Evolutionary conservation across 2,113 vertebrate genomes (phyloP).

Genomic region (Lasiurus borealis): DNA sequence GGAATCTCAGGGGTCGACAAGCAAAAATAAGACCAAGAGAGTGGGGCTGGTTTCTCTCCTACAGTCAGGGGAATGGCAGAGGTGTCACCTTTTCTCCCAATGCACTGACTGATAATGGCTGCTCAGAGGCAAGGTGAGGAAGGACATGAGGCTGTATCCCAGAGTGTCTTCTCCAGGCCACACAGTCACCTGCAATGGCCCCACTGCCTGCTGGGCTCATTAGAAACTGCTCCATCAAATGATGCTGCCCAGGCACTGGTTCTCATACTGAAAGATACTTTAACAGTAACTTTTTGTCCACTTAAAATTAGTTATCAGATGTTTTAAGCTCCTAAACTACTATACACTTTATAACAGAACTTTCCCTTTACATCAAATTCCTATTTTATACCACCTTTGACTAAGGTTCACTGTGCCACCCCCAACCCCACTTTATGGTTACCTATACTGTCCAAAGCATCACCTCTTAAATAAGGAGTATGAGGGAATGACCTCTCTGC

Average conservation of each 20-base stretch:
- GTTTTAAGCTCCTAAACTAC: background rate
- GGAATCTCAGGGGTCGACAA: background rate
- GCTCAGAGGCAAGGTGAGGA: background rate
- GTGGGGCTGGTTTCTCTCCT: background rate
- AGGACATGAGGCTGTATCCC: background rate
- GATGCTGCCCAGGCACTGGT: background rate
- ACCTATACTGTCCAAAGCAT: background rate
- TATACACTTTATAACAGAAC: background rate
- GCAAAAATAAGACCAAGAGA: background rate
- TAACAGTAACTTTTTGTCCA: background rate
- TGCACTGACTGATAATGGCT: background rate
- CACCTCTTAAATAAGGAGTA: background rate
- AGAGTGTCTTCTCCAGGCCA: no score
- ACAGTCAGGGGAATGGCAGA: background rate
- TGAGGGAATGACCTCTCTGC: background rate
- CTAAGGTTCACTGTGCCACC: background rate
- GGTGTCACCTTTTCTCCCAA: background rate
- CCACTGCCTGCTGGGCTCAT: background rate
- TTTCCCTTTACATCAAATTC: conserved; percentile 5
- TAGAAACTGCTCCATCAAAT: background rate
- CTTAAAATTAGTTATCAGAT: background rate
- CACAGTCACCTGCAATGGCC: fast-evolving
- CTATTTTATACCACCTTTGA: background rate
- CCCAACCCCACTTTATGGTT: background rate
- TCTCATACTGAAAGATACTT: background rate